These are phyloP conservation scores for Dione vanillae DNA, from an alignment of 2,888 invertebrate species.

Conservation along the genomic window DNA sequence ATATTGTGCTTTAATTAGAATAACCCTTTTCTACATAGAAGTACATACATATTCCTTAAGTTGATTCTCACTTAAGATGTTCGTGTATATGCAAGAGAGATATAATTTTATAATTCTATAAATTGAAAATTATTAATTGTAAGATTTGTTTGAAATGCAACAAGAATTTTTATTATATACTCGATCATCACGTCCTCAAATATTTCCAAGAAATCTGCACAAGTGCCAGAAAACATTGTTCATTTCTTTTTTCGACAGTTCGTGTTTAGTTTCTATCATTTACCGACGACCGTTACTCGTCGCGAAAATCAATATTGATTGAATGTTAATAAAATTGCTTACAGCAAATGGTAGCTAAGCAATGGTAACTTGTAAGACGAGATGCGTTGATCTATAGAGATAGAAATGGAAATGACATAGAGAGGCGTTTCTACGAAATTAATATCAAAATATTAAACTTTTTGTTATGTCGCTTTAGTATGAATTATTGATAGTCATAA, in stretches of 20 bases:
- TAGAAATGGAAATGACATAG: slow-evolving; percentile 38
- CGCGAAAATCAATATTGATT: slow-evolving; percentile 37
- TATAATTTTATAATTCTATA: slow-evolving; percentile 14
- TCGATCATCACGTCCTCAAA: slow-evolving; percentile 25
- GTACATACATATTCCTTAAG: slow-evolving; percentile 52
- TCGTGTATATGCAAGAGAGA: slow-evolving; percentile 59
- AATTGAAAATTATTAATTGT: neutral
- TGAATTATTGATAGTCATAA: slow-evolving; percentile 55
- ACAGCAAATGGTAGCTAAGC: neutral
- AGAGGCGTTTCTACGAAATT: slow-evolving; percentile 37
- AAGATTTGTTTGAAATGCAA: neutral
- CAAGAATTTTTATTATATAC: slow-evolving; percentile 19
- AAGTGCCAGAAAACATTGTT: slow-evolving; percentile 51
- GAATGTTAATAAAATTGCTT: slow-evolving; percentile 34
- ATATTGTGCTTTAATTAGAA: slow-evolving; percentile 33
- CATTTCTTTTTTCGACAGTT: slow-evolving; percentile 48
- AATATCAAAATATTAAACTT: slow-evolving; percentile 42
- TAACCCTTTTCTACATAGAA: slow-evolving; percentile 49
- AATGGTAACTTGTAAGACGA: slow-evolving; percentile 13
- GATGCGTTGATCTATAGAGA: slow-evolving; percentile 33
- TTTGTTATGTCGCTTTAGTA: slow-evolving; percentile 50
- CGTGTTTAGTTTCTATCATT: slow-evolving; percentile 48
- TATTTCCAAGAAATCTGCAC: slow-evolving; percentile 39
- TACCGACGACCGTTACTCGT: slow-evolving; percentile 46
- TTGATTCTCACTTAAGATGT: slow-evolving; percentile 57